phyloP scores from a whole-genome alignment of 2,888 invertebrate genomes.

The Megaustenia siamemsis region DNA sequence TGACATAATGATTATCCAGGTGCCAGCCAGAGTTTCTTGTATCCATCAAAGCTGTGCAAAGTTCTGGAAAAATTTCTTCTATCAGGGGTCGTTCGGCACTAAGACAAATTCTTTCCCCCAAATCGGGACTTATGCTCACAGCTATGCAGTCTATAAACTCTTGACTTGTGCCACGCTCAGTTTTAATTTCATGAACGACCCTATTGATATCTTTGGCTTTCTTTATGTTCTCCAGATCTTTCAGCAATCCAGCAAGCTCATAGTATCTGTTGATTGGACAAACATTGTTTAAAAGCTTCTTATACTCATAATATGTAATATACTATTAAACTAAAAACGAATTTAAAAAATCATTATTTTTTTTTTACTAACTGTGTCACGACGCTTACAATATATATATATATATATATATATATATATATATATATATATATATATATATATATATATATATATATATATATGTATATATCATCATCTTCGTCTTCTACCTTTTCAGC shows the following conservation, averaged over 20 bases:
- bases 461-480: no score
- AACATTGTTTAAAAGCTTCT: no score
- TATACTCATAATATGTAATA: no score
- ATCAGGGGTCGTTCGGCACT: constrained; percentile 88
- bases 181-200: constrained; percentile 77
- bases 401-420: no score
- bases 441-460: no score
- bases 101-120: constrained; percentile 90
- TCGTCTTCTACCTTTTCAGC: no score
- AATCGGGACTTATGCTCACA: constrained; percentile 89
- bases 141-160: constrained; percentile 81
- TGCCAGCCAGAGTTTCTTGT: constrained; percentile 89
- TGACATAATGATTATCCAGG: constrained; percentile 89
- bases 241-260: constrained; percentile 55
- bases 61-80: constrained; percentile 83
- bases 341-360: no score
- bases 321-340: no score
- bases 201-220: constrained; percentile 52
- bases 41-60: constrained; percentile 88
- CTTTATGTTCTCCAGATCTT: constrained; percentile 56
- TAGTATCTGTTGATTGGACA: constrained; percentile 48
- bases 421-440: no score
- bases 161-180: constrained; percentile 52
- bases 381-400: no score
- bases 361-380: no score